A percentile compares a stretch with the other conserved stretches of the same genome.
phyloP scores from a whole-genome alignment of 1,140 invertebrate species.

The Drosophila persimilis region DNA sequence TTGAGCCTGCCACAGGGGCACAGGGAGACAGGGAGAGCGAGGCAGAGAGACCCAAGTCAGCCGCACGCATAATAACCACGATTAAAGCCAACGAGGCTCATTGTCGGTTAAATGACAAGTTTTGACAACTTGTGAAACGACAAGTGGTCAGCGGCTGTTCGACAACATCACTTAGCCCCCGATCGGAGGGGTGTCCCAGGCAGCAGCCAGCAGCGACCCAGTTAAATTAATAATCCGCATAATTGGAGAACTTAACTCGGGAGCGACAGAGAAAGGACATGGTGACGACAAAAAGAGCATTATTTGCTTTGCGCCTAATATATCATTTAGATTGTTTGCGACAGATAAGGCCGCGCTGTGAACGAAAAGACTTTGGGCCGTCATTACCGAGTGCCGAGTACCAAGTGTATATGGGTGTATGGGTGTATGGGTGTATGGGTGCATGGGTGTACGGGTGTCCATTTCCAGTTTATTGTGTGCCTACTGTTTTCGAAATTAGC shows the following conservation, averaged over 20 bases:
- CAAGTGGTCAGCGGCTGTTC: slow-evolving; percentile 58
- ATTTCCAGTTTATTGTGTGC: slow-evolving; percentile 23
- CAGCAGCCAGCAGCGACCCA: slow-evolving; percentile 51
- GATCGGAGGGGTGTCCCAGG: slow-evolving; percentile 25
- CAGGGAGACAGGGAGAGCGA: not conserved
- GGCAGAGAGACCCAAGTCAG: slow-evolving; percentile 37
- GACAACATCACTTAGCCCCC: slow-evolving; percentile 21
- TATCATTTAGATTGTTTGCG: slow-evolving; percentile 83
- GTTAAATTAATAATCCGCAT: slow-evolving; percentile 83
- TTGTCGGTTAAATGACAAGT: slow-evolving; percentile 83
- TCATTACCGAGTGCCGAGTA: slow-evolving; percentile 44
- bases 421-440: too few species aligned
- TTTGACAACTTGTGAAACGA: slow-evolving; percentile 83
- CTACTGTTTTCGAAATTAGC: slow-evolving; percentile 35
- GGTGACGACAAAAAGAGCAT: slow-evolving; percentile 77
- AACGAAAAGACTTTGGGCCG: slow-evolving; percentile 63
- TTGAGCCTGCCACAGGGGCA: slow-evolving; percentile 2
- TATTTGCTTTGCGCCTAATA: slow-evolving; percentile 83
- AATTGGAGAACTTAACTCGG: slow-evolving; percentile 81
- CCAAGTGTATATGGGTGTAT: slow-evolving; percentile 1
- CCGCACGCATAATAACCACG: slow-evolving; percentile 80
- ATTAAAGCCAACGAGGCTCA: slow-evolving; percentile 83
- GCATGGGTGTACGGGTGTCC: not conserved
- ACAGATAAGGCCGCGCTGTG: slow-evolving; percentile 65
- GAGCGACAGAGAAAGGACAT: slow-evolving; percentile 41